These are phyloP conservation scores for Poeciliopsis turrubarensis DNA, from an alignment of 2,113 vertebrate genomes.

Conservation along the genomic window DNA sequence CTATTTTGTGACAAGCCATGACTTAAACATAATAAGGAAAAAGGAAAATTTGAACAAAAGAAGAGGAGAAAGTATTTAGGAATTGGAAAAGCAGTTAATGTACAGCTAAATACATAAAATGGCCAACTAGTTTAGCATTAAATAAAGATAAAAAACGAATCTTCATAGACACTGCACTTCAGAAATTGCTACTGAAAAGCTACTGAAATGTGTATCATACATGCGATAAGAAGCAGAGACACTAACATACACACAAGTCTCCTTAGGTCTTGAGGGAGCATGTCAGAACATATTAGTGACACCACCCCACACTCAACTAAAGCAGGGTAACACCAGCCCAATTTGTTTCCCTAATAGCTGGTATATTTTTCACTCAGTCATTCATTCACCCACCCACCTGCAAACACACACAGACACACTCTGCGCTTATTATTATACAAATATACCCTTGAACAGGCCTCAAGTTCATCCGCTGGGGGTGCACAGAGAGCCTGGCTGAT, in stretches of 20 bases:
- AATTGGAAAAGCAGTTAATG: background rate
- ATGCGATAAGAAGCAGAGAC: constrained; percentile 10
- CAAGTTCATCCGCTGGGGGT: constrained; percentile 77
- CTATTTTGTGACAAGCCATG: background rate
- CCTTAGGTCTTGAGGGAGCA: constrained; percentile 67
- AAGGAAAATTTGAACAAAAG: background rate
- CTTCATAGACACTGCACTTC: background rate
- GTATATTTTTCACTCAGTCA: constrained; percentile 78
- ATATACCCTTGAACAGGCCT: constrained; percentile 78
- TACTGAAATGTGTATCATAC: background rate
- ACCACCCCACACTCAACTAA: constrained; percentile 64
- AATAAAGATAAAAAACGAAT: background rate
- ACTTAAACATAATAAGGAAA: too few species aligned
- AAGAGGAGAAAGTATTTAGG: background rate
- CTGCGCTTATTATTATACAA: constrained; percentile 73
- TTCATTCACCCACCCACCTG: constrained; percentile 49
- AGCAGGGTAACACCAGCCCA: constrained; percentile 65
- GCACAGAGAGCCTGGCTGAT: constrained; percentile 61
- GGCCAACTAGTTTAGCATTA: background rate
- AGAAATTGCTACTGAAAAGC: background rate
- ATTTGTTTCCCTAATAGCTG: constrained; percentile 80
- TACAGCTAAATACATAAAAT: background rate
- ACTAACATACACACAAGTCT: constrained; percentile 27
- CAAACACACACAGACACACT: constrained; percentile 30
- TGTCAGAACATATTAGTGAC: constrained; percentile 78